Conservation (phyloP, 2,888 invertebrate genomes). For the Halictus ligatus region DNA sequence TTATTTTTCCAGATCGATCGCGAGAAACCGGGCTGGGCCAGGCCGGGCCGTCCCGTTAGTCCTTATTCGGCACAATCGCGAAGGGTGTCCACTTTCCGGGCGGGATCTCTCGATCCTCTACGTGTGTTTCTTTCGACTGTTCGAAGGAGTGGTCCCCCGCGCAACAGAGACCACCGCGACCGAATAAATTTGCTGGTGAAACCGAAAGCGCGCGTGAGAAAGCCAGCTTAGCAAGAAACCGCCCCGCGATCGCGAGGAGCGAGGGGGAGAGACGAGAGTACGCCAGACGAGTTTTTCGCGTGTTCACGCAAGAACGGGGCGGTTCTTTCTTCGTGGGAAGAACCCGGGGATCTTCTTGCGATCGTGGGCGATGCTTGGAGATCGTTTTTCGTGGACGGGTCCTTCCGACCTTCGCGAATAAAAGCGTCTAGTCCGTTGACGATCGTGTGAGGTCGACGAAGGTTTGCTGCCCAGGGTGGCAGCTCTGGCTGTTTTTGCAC, state of each 20-base stretch:
- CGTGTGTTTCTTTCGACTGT: not conserved
- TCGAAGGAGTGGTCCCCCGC: not conserved
- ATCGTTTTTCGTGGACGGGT: constrained; percentile 6
- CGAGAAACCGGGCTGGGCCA: constrained; percentile 2
- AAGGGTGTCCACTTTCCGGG: constrained; percentile 11
- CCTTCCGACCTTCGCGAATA: not conserved
- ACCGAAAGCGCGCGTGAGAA: constrained; percentile 65
- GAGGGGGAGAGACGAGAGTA: constrained; percentile 33
- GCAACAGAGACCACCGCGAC: constrained; percentile 48
- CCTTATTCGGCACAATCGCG: constrained; percentile 33
- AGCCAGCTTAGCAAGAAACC: constrained; percentile 44
- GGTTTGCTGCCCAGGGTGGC: not conserved
- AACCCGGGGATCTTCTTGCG: constrained; percentile 57
- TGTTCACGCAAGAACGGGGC: constrained; percentile 58
- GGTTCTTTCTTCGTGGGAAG: constrained; percentile 76
- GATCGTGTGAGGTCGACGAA: not conserved
- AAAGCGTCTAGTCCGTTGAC: not conserved
- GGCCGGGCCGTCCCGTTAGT: constrained; percentile 9
- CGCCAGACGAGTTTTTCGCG: constrained; percentile 79
- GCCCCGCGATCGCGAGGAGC: not conserved
- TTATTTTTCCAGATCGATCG: constrained; percentile 4
- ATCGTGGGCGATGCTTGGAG: constrained; percentile 12
- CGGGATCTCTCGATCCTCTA: not conserved
- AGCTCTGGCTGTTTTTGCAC: not conserved
- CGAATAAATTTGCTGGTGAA: constrained; percentile 73